A percentile compares a stretch with the other conserved stretches of the same genome.
These are phyloP conservation scores for Phorcus lineatus DNA, from an alignment of 2,888 invertebrate species.

Conservation along the genomic window DNA sequence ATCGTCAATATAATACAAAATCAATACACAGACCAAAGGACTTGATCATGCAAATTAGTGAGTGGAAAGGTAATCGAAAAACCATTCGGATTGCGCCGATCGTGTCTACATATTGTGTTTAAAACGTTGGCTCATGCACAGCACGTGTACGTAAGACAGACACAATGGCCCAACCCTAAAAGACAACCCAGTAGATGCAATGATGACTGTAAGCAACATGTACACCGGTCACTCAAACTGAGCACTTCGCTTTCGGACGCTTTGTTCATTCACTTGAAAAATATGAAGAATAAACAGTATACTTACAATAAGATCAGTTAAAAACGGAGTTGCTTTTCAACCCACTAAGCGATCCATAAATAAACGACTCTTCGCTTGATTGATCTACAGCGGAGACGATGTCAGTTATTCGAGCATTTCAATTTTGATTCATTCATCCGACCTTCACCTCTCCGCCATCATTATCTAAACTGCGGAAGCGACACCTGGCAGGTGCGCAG, in stretches of 20 bases:
- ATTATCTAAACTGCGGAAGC: conserved; percentile 2
- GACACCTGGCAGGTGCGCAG: conserved; percentile 13
- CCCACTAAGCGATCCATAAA: background rate
- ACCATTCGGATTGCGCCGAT: too few species aligned
- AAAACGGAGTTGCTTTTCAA: background rate
- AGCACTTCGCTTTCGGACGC: background rate
- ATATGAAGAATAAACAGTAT: background rate
- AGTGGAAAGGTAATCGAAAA: too few species aligned
- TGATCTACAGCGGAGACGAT: background rate
- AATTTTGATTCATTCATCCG: conserved; percentile 4
- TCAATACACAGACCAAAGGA: too few species aligned
- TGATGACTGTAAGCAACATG: background rate
- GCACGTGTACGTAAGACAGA: background rate
- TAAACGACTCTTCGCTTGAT: background rate
- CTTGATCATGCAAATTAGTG: too few species aligned
- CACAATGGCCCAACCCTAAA: background rate
- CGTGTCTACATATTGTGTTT: too few species aligned
- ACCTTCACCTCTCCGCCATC: conserved; percentile 15
- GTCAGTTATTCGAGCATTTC: conserved; percentile 13
- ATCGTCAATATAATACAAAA: too few species aligned
- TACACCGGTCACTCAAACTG: background rate
- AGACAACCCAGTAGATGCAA: background rate
- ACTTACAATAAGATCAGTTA: background rate
- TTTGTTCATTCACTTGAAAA: background rate
- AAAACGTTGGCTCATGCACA: background rate